Conservation (phyloP, 2,113 vertebrate species). For the Psilopogon haemacephalus region DNA sequence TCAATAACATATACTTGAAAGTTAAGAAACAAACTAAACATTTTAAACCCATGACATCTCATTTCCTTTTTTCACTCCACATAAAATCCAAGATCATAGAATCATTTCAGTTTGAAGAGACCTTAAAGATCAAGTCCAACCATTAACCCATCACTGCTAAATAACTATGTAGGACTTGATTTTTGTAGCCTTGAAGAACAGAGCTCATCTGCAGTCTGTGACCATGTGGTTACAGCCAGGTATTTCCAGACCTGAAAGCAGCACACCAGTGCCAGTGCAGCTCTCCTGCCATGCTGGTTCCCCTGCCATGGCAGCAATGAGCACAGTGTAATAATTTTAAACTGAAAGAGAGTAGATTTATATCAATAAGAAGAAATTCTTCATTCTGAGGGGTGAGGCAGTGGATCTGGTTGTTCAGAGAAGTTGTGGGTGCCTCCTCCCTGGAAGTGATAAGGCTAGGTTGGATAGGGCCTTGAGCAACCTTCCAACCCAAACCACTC, state of each 20-base stretch:
- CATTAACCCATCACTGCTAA: no score
- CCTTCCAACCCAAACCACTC: neutral
- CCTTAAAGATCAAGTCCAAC: no score
- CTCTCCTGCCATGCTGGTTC: no score
- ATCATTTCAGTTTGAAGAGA: no score
- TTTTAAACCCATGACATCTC: neutral
- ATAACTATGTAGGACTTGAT: neutral
- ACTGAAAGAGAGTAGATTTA: neutral
- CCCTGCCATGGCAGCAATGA: neutral
- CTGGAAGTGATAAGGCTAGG: neutral
- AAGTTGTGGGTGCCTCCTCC: neutral
- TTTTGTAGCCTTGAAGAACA: neutral
- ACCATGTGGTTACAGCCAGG: neutral
- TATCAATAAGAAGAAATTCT: neutral
- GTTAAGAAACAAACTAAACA: neutral
- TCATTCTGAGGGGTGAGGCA: neutral
- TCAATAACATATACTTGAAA: accelerated
- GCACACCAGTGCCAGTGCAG: accelerated
- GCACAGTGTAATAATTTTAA: neutral
- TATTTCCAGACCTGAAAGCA: neutral
- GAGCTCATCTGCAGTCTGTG: neutral
- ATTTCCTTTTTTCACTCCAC: neutral
- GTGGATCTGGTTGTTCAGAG: neutral
- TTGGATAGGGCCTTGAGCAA: neutral
- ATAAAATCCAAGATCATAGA: neutral